These are phyloP conservation scores for Diadema setosum DNA, from an alignment of 35 echinoderm and acorn worm genomes.

Conservation along the genomic window DNA sequence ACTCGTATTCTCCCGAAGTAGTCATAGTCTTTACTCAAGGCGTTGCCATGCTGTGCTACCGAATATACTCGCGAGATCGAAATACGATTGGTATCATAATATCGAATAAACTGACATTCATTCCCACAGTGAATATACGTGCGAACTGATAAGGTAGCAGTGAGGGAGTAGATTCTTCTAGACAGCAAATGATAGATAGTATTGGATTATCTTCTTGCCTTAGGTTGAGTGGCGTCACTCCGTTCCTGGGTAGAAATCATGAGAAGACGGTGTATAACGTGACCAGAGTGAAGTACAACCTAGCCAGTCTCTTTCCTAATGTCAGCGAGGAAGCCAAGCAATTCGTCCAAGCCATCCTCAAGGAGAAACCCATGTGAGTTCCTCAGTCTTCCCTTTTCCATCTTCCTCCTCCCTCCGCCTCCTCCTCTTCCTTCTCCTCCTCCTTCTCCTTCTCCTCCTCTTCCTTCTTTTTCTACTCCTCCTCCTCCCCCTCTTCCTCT, in stretches of 20 bases:
- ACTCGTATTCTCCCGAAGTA: too few relatives aligned
- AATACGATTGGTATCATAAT: too few relatives aligned
- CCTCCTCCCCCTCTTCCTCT: neutral
- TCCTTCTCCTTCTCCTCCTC: neutral
- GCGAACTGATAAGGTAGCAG: too few relatives aligned
- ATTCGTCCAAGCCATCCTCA: conserved; percentile 60
- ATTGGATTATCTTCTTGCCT: too few relatives aligned
- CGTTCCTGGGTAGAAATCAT: conserved; percentile 61
- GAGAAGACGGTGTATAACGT: conserved; percentile 87
- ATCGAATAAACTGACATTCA: too few relatives aligned
- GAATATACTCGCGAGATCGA: too few relatives aligned
- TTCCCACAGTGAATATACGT: too few relatives aligned
- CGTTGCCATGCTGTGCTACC: too few relatives aligned
- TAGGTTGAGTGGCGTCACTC: conserved; percentile 82
- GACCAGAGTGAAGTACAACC: conserved; percentile 64
- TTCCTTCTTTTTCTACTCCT: neutral
- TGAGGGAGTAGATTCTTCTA: too few relatives aligned
- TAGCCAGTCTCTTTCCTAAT: conserved; percentile 44
- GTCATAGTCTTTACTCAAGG: too few relatives aligned
- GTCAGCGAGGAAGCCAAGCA: conserved; percentile 39
- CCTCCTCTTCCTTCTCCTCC: neutral
- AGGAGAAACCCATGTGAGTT: conserved; percentile 66
- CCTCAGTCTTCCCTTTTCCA: neutral
- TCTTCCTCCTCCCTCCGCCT: neutral
- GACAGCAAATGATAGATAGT: too few relatives aligned